Evolutionary conservation across 2,797 vertebrate species (phyloP).

Genomic region (Mycteria americana): DNA sequence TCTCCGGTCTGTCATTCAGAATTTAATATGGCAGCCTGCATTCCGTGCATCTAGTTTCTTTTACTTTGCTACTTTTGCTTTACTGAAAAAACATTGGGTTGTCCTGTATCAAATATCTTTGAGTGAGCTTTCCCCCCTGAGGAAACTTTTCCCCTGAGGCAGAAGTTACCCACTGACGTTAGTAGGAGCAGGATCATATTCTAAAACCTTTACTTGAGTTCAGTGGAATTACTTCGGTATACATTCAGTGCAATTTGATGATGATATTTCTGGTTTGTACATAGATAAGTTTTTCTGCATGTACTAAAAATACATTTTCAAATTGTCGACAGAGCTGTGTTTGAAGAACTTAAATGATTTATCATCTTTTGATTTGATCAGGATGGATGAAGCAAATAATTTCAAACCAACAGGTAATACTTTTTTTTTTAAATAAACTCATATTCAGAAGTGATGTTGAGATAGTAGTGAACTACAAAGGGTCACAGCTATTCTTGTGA

Average conservation of each 20-base stretch:
- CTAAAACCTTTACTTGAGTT: neutral
- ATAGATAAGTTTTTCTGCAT: neutral
- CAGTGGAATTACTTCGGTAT: neutral
- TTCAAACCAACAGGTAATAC: constrained; percentile 92
- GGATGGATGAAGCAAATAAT: constrained; percentile 91
- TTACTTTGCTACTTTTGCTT: neutral
- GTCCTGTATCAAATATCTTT: neutral
- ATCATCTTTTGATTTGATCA: constrained; percentile 87
- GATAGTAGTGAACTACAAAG: neutral
- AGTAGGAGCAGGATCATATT: neutral
- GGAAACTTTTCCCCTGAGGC: neutral
- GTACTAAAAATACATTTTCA: constrained; percentile 51
- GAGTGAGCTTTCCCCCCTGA: neutral
- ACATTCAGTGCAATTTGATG: neutral
- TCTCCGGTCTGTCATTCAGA: neutral
- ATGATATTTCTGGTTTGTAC: neutral
- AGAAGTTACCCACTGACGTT: neutral
- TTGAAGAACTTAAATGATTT: constrained; percentile 93
- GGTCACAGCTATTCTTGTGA: neutral
- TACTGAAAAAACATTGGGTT: neutral
- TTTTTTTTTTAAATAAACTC: neutral
- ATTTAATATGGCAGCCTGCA: neutral
- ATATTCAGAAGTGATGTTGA: constrained; percentile 6
- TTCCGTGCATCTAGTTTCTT: neutral
- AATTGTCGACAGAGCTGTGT: constrained; percentile 86